phyloP scores from a whole-genome alignment of 2,113 vertebrate species.

The Datnioides undecimradiatus region DNA sequence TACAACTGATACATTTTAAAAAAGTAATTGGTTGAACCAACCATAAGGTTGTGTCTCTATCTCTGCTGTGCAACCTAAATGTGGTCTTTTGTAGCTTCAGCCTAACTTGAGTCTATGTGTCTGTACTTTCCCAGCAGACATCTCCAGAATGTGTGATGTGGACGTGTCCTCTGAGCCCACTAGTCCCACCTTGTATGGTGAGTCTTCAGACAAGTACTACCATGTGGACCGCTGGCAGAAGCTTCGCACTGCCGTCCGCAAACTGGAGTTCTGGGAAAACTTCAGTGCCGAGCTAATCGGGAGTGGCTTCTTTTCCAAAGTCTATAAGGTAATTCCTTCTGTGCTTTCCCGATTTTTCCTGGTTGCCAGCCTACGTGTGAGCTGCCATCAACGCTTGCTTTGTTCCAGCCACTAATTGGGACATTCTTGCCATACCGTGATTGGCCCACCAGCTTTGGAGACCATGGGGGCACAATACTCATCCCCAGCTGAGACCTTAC shows the following conservation, averaged over 20 bases:
- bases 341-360: neutral
- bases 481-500: conserved; percentile 54
- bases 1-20: no score
- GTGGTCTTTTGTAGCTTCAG: neutral
- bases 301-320: conserved; percentile 91
- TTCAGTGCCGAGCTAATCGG: conserved; percentile 88
- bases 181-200: conserved; percentile 82
- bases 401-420: conserved; percentile 70
- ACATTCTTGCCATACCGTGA: conserved; percentile 72
- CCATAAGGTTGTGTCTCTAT: no score
- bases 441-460: conserved; percentile 56
- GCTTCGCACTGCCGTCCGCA: conserved; percentile 88
- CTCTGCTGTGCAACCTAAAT: no score
- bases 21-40: no score
- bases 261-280: conserved; percentile 93
- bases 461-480: conserved; percentile 29
- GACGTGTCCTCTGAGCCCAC: conserved; percentile 81
- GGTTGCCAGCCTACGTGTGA: conserved; percentile 26
- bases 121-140: conserved; percentile 67
- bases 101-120: conserved; percentile 10
- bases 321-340: conserved; percentile 87
- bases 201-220: conserved; percentile 86
- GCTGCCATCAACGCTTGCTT: conserved; percentile 54
- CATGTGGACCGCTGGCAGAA: conserved; percentile 89
- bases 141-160: conserved; percentile 85